Evolutionary conservation across 2,888 invertebrate genomes (phyloP).

Genomic region (Orchesellides sinensis): DNA sequence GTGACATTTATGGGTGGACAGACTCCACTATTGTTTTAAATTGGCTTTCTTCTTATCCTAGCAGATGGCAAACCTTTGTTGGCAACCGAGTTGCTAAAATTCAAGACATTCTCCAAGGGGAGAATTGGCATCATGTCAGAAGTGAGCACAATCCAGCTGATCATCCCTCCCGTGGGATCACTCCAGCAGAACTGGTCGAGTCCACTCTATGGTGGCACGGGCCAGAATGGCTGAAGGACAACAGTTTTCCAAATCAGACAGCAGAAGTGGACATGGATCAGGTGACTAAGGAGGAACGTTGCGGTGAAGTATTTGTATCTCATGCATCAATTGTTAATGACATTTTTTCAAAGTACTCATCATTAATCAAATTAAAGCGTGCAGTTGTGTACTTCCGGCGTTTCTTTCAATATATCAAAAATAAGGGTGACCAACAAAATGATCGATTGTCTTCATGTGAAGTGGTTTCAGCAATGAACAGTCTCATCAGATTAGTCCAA

Average conservation of each 20-base stretch:
- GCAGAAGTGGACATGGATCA: background rate
- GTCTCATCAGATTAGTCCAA: too few species aligned
- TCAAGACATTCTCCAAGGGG: conserved; percentile 46
- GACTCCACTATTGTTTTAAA: conserved; percentile 75
- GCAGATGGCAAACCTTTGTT: conserved; percentile 73
- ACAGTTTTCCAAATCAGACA: background rate
- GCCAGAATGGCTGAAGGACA: conserved; percentile 11
- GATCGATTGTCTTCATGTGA: too few species aligned
- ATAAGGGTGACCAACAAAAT: too few species aligned
- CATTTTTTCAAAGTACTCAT: background rate
- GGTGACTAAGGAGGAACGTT: background rate
- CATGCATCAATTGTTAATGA: background rate
- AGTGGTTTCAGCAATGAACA: too few species aligned
- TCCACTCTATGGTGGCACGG: conserved; percentile 24
- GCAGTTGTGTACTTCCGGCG: background rate
- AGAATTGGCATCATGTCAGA: conserved; percentile 73
- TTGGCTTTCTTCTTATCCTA: conserved; percentile 72
- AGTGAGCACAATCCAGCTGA: conserved; percentile 75
- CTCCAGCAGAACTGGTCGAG: background rate
- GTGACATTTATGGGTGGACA: conserved; percentile 66
- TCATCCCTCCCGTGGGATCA: conserved; percentile 68
- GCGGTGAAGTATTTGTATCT: background rate
- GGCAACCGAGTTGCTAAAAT: conserved; percentile 72
- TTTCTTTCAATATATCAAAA: background rate
- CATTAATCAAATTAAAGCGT: background rate